Base-by-base conservation (phyloP, 2,797 vertebrate genomes). In the Schizopygopsis pylzovi region DNA sequence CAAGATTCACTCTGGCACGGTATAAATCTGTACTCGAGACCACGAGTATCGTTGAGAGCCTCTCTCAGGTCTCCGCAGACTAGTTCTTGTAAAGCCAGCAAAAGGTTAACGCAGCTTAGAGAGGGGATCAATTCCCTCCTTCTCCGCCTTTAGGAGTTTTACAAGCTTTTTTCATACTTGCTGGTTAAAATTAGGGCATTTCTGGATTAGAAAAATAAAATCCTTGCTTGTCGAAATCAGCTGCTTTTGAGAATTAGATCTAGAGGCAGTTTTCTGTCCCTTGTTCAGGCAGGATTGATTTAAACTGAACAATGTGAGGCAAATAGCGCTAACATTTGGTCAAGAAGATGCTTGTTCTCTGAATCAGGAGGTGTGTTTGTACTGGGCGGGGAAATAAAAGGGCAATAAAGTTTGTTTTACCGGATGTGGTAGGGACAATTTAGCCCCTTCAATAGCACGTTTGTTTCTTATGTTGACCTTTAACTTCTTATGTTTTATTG, bases 61-160 rank as follows among this genome's bases (percentile, higher is more conserved):
- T 92, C 81, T 75, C 73, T 86, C 86, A 91, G 91, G 93, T 91
- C 92, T 91, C 89, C 82, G 88, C 43, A 75, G 82, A 87, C 67
- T 61, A 90, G 90, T 92, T 89, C 92, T 93, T 87, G 92, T 93
- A 94, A 94, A 95, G 91, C 52, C 22, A 91, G 90, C 81, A 92
- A 94, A 95, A 95, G 93, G 93, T 95, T 95, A 94, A 95, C 88
- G 7, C 85, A 54, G 87, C 90, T 89, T 89, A 88, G 81, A 89
- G 45, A 72, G 75, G 2, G 80, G 84, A 85, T 59, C 49, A 63
- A 71, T 76, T 67, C 87, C 89, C 76, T 83, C 25, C 52, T 56
- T 1, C 79, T 86, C 87, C 72, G 83, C 76, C 88, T 89, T 89
- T 49, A 79, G 84, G 67, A 25, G 70, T 89, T 94, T 95, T 92